Percentiles rank a stretch among this genome's conserved stretches.
These are phyloP conservation scores for Dynastes tityus DNA, from an alignment of 2,888 invertebrate species.

Conservation along the genomic window DNA sequence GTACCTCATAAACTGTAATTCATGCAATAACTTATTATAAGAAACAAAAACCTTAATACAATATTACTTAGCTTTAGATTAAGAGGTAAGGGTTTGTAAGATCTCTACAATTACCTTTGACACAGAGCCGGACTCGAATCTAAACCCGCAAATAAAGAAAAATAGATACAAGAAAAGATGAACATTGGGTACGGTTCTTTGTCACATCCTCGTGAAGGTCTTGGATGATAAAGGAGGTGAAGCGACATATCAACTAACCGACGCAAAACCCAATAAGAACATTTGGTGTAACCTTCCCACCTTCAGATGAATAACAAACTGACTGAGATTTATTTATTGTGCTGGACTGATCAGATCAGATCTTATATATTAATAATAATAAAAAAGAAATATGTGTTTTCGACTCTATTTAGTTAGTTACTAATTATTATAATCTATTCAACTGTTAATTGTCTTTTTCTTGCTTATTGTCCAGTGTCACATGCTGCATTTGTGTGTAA, in stretches of 20 bases:
- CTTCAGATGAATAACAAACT: conserved; percentile 58
- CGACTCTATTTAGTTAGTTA: conserved; percentile 62
- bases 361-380: conserved; percentile 55
- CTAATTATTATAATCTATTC: conserved; percentile 58
- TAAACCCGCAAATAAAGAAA: conserved; percentile 49
- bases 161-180: conserved; percentile 29
- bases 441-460: conserved; percentile 64
- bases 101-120: conserved; percentile 61
- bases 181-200: conserved; percentile 53
- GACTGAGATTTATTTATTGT: conserved; percentile 54
- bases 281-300: conserved; percentile 55
- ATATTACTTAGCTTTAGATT: conserved; percentile 71
- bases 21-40: conserved; percentile 73
- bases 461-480: conserved; percentile 72
- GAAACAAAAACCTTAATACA: conserved; percentile 72
- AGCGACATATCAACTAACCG: conserved; percentile 68
- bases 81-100: conserved; percentile 69
- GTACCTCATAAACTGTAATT: conserved; percentile 73
- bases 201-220: conserved; percentile 47
- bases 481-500: conserved; percentile 70
- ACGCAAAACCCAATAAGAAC: conserved; percentile 52
- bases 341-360: conserved; percentile 66
- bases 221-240: conserved; percentile 58
- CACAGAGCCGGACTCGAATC: conserved; percentile 52
- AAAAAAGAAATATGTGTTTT: conserved; percentile 57